Conservation (phyloP, 2,113 vertebrate genomes). For the Gobiocypris rarus region DNA sequence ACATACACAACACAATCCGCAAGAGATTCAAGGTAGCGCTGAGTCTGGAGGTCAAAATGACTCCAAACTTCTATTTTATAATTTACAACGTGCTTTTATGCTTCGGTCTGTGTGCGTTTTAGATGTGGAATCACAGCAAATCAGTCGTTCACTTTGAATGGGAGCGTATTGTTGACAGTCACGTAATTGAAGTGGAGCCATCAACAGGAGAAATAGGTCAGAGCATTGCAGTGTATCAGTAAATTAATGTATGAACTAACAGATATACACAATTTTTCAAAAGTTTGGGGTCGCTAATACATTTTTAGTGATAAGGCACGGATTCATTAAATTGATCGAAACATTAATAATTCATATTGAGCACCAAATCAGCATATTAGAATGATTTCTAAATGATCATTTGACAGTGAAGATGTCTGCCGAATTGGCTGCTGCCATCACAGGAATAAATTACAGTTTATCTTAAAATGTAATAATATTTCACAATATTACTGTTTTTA, state of each 20-base stretch:
- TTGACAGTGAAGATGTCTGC: neutral
- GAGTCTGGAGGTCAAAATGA: neutral
- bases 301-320: no score
- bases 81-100: neutral
- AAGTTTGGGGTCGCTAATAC: neutral
- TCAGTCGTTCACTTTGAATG: slow-evolving; percentile 82
- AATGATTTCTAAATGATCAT: neutral
- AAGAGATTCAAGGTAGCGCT: slow-evolving; percentile 83
- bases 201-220: slow-evolving; percentile 80
- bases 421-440: neutral
- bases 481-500: no score
- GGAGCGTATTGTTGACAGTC: slow-evolving; percentile 73
- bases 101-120: slow-evolving; percentile 44
- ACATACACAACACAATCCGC: slow-evolving; percentile 75
- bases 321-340: no score
- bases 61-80: neutral
- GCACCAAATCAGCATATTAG: neutral
- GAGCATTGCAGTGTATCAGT: neutral
- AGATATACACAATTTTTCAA: neutral
- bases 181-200: slow-evolving; percentile 86
- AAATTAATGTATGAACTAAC: neutral
- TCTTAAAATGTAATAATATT: no score
- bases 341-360: neutral
- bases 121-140: slow-evolving; percentile 96
- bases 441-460: neutral